Evolutionary conservation across 1,140 invertebrate genomes (phyloP), one percentile per base, ranked within the genome.

Genomic region (Drosophila baimaii): DNA sequence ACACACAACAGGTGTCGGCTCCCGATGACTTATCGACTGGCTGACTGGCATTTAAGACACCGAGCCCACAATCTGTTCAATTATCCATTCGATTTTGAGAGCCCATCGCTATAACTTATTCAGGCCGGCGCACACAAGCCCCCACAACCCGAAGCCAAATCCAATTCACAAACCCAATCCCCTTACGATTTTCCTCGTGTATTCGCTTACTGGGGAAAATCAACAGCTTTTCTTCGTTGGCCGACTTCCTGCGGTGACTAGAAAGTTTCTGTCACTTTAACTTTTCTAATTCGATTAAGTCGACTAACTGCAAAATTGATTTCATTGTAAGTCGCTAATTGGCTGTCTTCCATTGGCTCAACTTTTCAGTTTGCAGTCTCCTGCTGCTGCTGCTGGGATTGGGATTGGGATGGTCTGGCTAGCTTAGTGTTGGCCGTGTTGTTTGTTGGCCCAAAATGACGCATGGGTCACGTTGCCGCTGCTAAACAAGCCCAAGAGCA

Each of bases 231-330:
- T 44, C 52, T 63, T 58, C 59, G 33, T 29, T 61, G 59, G 33
- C 59, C 55, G 37, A 63, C 61, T 56, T 70, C 13, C 54, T 61
- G 76, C 43, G 68, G 68, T 58, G 43, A 23, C 66, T 73, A n/a
- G 70, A 80, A 64, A 78, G 57, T 77, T 83, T 80, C 69, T 84
- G 77, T 85, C 81, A 68, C 81, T 77, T 43, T 69, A 84, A 84
- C 81, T 85, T 84, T 85, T 73, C 59, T 73, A 79, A 84, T 81
- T 84, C 79, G 81, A 85, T 84, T 84, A 85, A 85, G 65, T 77
- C 41, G 81, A 49, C 77, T 85, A 81, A 85, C 81, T 85, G 72
- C 63, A 77, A 85, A 54, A 85, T 84, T 84, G 81, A 84, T 85
- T 85, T 73, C 63, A 81, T 85, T 85, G 81, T 77, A 72, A 85